phyloP scores from a whole-genome alignment of 2,888 invertebrate genomes.

The Stenodema calcarata region DNA sequence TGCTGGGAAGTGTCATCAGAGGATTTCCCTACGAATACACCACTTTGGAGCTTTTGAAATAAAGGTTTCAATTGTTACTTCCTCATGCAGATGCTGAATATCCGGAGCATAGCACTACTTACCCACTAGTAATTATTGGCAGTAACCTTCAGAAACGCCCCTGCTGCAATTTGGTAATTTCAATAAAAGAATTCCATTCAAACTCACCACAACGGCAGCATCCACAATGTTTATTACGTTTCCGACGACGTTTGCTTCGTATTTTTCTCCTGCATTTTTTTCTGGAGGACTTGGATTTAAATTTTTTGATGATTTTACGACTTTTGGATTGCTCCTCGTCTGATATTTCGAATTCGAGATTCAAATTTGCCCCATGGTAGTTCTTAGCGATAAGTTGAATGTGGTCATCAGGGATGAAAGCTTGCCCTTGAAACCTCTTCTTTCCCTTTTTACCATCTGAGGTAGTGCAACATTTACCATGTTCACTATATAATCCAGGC shows the following conservation, averaged over 20 bases:
- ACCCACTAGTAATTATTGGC: no score
- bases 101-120: no score
- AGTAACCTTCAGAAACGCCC: no score
- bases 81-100: no score
- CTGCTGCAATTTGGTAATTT: background rate
- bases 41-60: no score
- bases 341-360: background rate
- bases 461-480: background rate
- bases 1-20: no score
- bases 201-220: background rate
- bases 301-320: background rate
- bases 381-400: background rate
- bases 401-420: slow-evolving; percentile 36
- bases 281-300: background rate
- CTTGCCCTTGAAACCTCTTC: background rate
- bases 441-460: background rate
- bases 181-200: background rate
- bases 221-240: background rate
- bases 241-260: background rate
- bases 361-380: slow-evolving; percentile 3
- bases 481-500: background rate
- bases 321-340: background rate
- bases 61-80: no score
- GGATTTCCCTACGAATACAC: no score
- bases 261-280: background rate